Conservation (phyloP, 2,113 vertebrate genomes). For the Myanophis thanlyinensis region DNA sequence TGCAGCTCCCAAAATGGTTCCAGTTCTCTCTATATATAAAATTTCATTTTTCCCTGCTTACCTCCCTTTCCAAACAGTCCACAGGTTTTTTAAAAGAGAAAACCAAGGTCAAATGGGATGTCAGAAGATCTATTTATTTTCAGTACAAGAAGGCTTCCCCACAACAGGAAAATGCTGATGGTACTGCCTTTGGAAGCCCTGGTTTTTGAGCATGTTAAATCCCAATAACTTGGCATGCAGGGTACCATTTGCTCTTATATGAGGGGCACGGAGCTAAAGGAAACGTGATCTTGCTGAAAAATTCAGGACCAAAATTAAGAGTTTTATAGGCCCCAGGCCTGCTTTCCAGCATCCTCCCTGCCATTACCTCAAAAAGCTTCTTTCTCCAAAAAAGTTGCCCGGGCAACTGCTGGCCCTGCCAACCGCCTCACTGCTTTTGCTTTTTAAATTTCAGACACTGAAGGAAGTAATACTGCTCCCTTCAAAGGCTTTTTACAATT, state of each 20-base stretch:
- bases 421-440: not conserved
- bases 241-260: not conserved
- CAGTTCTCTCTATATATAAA: conserved; percentile 40
- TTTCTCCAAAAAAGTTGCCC: not conserved
- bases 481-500: not conserved
- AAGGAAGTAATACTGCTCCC: not conserved
- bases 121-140: not conserved
- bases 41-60: conserved; percentile 3
- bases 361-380: not conserved
- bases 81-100: not conserved
- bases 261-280: not conserved
- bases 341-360: not conserved
- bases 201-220: not conserved
- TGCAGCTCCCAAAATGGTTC: not conserved
- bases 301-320: not conserved
- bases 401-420: not conserved
- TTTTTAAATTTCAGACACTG: not conserved
- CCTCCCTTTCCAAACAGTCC: not conserved
- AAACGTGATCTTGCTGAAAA: not conserved
- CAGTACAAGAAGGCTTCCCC: not conserved
- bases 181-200: not conserved
- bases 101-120: not conserved
- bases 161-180: not conserved
- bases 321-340: not conserved
- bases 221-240: not conserved